Percentiles rank a stretch among this genome's conserved stretches.
phyloP scores from a whole-genome alignment of 1,140 invertebrate genomes.

The Heliconius melpomene region DNA sequence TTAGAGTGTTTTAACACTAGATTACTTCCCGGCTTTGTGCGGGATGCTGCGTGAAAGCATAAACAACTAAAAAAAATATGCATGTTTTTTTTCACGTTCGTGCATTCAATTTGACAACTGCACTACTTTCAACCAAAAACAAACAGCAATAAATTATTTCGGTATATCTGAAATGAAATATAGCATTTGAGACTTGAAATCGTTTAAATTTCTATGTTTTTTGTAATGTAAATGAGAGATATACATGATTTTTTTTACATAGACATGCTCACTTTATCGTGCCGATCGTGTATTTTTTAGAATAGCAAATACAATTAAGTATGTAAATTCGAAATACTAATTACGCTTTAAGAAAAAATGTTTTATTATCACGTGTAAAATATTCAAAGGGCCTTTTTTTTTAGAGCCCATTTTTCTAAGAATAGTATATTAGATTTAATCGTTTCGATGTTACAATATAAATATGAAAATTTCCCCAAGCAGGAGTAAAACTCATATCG shows the following conservation, averaged over 20 bases:
- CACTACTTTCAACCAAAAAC: not conserved
- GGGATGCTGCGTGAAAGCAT: not conserved
- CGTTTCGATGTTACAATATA: too few relatives aligned
- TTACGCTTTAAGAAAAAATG: not conserved
- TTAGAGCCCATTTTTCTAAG: too few relatives aligned
- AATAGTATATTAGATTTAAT: too few relatives aligned
- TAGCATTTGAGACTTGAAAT: not conserved
- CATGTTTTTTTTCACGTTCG: not conserved
- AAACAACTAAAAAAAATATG: not conserved
- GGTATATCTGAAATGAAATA: not conserved
- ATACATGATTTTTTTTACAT: not conserved
- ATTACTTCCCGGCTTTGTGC: not conserved
- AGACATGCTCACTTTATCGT: not conserved
- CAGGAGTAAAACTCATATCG: not conserved
- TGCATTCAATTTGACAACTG: not conserved
- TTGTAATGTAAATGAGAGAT: not conserved
- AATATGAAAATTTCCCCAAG: not conserved
- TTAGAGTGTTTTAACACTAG: not conserved
- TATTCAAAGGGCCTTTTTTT: too few relatives aligned
- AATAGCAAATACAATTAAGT: not conserved
- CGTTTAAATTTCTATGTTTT: not conserved
- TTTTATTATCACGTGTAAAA: not conserved
- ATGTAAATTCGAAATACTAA: not conserved
- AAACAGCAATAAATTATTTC: not conserved
- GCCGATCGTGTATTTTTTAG: not conserved